Evolutionary conservation across 2,888 invertebrate species (phyloP).

Genomic region (Polyommatus iphigenia): DNA sequence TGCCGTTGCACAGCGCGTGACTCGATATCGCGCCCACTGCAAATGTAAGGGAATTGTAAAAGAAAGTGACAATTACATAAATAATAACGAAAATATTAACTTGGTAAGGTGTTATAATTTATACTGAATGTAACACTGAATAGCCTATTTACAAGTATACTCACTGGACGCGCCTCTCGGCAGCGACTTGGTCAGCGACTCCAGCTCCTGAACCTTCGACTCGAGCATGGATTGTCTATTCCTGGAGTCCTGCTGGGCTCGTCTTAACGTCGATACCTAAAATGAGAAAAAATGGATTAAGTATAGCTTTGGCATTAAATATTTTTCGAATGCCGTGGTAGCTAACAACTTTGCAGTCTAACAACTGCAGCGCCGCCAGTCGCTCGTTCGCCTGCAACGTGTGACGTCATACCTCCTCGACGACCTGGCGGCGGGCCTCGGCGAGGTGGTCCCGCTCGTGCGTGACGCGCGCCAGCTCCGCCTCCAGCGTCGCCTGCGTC

Average conservation of each 20-base stretch:
- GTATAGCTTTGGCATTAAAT: neutral
- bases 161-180: conserved; percentile 84
- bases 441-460: conserved; percentile 91
- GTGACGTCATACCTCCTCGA: conserved; percentile 84
- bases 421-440: conserved; percentile 87
- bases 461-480: conserved; percentile 88
- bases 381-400: no score
- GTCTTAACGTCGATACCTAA: conserved; percentile 84
- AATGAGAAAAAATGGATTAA: conserved; percentile 16
- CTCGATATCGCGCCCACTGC: conserved; percentile 76
- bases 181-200: conserved; percentile 88
- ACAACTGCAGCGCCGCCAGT: no score
- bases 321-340: no score
- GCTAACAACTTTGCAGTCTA: no score
- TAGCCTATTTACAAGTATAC: no score
- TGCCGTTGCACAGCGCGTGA: conserved; percentile 67
- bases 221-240: conserved; percentile 94
- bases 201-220: conserved; percentile 93
- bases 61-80: no score
- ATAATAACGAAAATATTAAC: no score
- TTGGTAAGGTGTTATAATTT: no score
- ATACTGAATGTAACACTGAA: no score
- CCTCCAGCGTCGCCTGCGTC: conserved; percentile 92
- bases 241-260: conserved; percentile 94
- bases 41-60: no score